These are phyloP conservation scores for Apaloderma vittatum DNA, from an alignment of 2,113 vertebrate genomes.

Conservation along the genomic window DNA sequence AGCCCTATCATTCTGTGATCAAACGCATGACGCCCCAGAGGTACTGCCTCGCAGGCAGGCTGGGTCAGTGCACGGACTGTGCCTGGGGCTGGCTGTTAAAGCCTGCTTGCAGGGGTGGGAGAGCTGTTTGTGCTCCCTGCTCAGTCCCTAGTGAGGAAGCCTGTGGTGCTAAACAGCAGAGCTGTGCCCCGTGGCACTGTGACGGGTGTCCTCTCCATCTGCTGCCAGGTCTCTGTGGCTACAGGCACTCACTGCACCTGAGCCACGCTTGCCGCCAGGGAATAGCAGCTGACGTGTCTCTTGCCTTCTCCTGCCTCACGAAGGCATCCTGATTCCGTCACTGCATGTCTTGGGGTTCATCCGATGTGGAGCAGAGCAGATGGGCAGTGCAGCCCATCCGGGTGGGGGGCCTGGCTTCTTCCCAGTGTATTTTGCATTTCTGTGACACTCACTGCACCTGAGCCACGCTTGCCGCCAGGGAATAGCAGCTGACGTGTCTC, in stretches of 20 bases:
- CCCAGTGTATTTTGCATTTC: neutral
- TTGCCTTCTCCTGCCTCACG: neutral
- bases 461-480: accelerated
- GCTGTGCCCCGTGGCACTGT: accelerated
- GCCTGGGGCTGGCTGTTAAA: neutral
- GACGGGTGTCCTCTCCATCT: neutral
- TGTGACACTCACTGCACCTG: neutral
- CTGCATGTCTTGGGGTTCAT: slow-evolving; percentile 59
- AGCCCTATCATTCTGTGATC: neutral
- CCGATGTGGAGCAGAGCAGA: slow-evolving; percentile 10
- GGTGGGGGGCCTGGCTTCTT: slow-evolving; percentile 4
- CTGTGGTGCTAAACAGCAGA: neutral
- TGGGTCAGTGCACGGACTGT: accelerated
- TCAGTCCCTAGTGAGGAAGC: accelerated
- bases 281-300: neutral
- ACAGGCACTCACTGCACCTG: neutral
- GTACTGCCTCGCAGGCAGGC: neutral
- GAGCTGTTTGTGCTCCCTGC: neutral
- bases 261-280: accelerated
- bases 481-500: neutral
- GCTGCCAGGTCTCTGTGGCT: accelerated
- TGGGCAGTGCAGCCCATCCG: slow-evolving; percentile 4
- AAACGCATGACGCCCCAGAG: neutral
- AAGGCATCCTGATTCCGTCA: slow-evolving; percentile 11
- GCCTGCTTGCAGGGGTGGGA: neutral